Evolutionary conservation across 2,113 vertebrate genomes (phyloP), one percentile per base, ranked within the genome.

Genomic region (Amazona guildingii): DNA sequence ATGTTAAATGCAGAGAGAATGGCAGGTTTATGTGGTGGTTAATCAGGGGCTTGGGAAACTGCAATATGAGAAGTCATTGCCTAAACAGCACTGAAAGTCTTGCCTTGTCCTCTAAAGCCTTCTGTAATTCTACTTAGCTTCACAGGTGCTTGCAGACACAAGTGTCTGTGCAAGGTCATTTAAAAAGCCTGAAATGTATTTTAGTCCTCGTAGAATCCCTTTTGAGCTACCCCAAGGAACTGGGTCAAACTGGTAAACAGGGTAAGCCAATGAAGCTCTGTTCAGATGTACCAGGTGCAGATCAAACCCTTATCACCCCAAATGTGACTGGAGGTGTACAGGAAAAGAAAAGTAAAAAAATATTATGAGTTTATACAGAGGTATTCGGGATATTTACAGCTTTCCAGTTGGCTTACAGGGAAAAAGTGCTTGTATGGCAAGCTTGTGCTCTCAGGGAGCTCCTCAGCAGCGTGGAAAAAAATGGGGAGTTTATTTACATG

Each of bases 31-130:
- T 5, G 2, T 3, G 24, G 11, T 33, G 8, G 19, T n/a, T 59
- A 62, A 90, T 49, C 37, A 84, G 46, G 4, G 27, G 5, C 17
- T 55, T 11, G 6, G 18, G 64, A 82, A 72, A 63, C 13, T 41
- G 35, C 54, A 83, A 6, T 0, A 0, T 29, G 10, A 83, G 9
- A 74, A n/a, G 15, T 19, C 31, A 33, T 20, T 51, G 21, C 19
- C 62, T 64, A 52, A 81, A 52, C 3, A 74, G 15, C 24, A 43
- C 17, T 33, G 7, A n/a, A 4, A 78, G 14, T 61, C 35, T 64
- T 90, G 44, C 39, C 28, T 70, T 86, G 25, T 29, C 28, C 3
- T 0, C n/a, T 52, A 62, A 83, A 90, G 21, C 9, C 35, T 75
- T 61, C 16, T 67, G 1, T 37, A 27, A 55, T 18, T 54, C 78